Conservation (phyloP, 2,797 vertebrate genomes). For the Eulemur coronatus region DNA sequence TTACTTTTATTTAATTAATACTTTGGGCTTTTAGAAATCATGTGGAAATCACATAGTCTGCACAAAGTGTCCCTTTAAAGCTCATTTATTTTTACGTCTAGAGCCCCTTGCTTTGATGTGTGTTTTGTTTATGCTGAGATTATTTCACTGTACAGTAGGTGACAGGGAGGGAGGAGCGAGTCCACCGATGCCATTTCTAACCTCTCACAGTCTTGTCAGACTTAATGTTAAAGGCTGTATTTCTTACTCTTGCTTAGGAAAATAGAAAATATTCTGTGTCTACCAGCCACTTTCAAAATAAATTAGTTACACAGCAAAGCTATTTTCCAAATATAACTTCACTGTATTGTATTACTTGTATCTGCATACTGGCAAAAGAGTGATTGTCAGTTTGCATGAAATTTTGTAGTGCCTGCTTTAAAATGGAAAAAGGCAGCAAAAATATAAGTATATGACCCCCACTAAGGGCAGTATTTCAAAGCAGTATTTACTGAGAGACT, state of each 20-base stretch:
- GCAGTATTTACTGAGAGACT: constrained; percentile 60
- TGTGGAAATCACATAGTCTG: constrained; percentile 63
- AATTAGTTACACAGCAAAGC: constrained; percentile 48
- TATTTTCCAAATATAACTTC: constrained; percentile 54
- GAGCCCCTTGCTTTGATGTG: neutral
- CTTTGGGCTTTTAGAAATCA: constrained; percentile 43
- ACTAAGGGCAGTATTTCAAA: constrained; percentile 46
- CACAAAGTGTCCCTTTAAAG: constrained; percentile 52
- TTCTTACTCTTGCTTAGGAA: constrained; percentile 66
- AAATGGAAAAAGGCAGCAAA: constrained; percentile 40
- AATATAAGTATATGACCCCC: constrained; percentile 28
- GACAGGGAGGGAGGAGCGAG: constrained; percentile 13
- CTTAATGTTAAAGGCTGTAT: constrained; percentile 67
- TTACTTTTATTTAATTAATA: constrained; percentile 75
- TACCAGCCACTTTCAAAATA: constrained; percentile 20
- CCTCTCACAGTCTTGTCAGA: constrained; percentile 67
- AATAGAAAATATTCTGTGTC: constrained; percentile 63
- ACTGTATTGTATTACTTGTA: constrained; percentile 11
- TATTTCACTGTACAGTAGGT: constrained; percentile 55
- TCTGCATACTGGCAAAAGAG: constrained; percentile 32
- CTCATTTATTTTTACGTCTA: constrained; percentile 70
- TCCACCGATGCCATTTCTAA: constrained; percentile 64
- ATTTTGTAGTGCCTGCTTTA: constrained; percentile 21
- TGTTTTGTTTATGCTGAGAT: constrained; percentile 74
- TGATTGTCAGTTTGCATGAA: constrained; percentile 41